These are phyloP conservation scores for Engystomops pustulosus DNA, from an alignment of 2,113 vertebrate species.

Conservation along the genomic window DNA sequence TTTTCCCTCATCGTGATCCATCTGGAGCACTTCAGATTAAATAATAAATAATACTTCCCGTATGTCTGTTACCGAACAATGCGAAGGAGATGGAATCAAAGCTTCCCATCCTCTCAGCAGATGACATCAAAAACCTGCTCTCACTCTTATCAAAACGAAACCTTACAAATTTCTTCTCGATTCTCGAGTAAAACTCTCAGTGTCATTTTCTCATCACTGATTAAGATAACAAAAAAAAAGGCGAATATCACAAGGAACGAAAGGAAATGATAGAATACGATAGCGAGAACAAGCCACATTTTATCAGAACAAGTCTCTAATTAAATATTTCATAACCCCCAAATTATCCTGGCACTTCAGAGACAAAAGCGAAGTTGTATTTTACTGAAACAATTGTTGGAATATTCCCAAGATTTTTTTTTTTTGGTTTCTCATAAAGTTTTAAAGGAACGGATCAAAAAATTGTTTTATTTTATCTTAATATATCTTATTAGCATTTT, in stretches of 20 bases:
- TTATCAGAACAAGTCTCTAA: slow-evolving; percentile 27
- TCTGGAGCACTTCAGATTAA: slow-evolving; percentile 32
- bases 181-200: slow-evolving; percentile 8
- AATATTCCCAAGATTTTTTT: background rate
- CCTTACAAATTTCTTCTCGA: slow-evolving; percentile 23
- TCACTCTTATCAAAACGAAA: slow-evolving; percentile 19
- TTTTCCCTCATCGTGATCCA: background rate
- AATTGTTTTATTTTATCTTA: background rate
- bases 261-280: slow-evolving; percentile 9
- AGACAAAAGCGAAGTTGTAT: background rate
- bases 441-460: background rate
- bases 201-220: slow-evolving; percentile 5
- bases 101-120: slow-evolving; percentile 12
- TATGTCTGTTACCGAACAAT: slow-evolving; percentile 39
- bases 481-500: background rate
- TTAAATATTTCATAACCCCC: slow-evolving; percentile 10
- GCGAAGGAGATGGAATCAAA: slow-evolving; percentile 32
- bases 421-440: too few species aligned
- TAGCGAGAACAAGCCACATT: background rate
- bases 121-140: slow-evolving; percentile 29
- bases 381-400: background rate
- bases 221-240: slow-evolving; percentile 29
- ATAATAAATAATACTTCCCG: slow-evolving; percentile 46
- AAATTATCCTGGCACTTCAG: background rate
- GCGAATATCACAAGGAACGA: background rate